phyloP scores from a whole-genome alignment of 2,888 invertebrate genomes.

The Frankliniella intonsa region DNA sequence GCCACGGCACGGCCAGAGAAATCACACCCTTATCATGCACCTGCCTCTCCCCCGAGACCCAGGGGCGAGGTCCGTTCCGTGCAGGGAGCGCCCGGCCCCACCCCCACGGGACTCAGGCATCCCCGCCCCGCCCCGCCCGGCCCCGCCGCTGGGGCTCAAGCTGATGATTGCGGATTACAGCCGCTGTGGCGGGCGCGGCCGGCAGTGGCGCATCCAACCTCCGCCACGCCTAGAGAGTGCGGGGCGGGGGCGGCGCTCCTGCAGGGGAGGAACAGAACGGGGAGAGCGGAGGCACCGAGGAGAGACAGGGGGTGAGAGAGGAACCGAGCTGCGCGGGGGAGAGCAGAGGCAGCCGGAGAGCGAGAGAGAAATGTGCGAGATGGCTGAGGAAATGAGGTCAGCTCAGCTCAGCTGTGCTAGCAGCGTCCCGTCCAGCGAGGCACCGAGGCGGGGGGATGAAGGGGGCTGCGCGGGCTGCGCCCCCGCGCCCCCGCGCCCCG shows the following conservation, averaged over 20 bases:
- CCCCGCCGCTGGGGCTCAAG: neutral
- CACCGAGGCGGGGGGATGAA: neutral
- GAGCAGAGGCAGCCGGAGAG: conserved; percentile 34
- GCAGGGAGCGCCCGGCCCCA: no score
- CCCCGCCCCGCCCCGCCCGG: neutral
- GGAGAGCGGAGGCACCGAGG: no score
- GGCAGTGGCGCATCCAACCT: no score
- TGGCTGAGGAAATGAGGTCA: conserved; percentile 38
- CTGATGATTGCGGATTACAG: conserved; percentile 6
- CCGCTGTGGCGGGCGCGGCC: neutral
- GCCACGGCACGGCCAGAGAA: no score
- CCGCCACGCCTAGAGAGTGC: no score
- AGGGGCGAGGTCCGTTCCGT: no score
- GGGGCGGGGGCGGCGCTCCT: no score
- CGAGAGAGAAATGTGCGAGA: conserved; percentile 32
- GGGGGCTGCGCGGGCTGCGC: conserved; percentile 44
- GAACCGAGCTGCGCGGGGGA: neutral
- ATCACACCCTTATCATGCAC: no score
- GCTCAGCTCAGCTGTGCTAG: neutral
- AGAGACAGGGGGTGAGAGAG: conserved; percentile 34
- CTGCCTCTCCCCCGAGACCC: no score
- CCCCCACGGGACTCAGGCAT: no score
- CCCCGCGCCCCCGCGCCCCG: conserved; percentile 43
- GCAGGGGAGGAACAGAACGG: no score
- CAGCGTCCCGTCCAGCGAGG: neutral